Evolutionary conservation across 2,888 invertebrate species (phyloP).

Genomic region (Caradrina clavipalpis): DNA sequence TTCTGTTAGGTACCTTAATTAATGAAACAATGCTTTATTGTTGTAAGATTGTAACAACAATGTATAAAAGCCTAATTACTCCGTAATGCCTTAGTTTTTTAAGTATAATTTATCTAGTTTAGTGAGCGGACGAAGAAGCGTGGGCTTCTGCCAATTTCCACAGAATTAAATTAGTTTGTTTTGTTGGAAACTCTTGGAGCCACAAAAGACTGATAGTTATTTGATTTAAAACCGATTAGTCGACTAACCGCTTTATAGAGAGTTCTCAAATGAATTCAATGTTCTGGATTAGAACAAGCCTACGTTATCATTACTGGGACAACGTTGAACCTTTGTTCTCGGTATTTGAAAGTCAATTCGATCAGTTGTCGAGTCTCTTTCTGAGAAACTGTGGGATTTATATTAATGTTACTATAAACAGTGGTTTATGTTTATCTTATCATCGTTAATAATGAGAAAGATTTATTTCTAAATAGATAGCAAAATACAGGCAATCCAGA

Average conservation of each 20-base stretch:
- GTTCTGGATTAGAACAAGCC: neutral
- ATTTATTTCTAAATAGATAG: neutral
- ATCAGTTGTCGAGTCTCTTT: conserved; percentile 5
- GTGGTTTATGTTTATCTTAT: neutral
- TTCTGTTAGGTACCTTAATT: conserved; percentile 12
- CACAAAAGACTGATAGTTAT: conserved; percentile 37
- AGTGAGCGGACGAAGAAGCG: conserved; percentile 1
- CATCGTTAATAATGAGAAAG: neutral
- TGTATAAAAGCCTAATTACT: conserved; percentile 8
- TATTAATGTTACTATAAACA: neutral
- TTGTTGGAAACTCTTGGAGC: conserved; percentile 20
- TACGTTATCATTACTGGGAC: neutral
- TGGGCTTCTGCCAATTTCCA: conserved; percentile 3
- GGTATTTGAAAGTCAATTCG: conserved; percentile 12
- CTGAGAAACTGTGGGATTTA: neutral
- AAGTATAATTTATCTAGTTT: conserved; percentile 20
- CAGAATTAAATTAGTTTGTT: conserved; percentile 31
- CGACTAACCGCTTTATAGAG: neutral
- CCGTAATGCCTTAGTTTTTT: conserved; percentile 15
- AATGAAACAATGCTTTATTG: conserved; percentile 14
- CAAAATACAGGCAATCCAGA: neutral
- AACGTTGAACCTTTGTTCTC: neutral
- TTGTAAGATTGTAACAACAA: neutral
- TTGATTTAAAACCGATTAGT: conserved; percentile 41
- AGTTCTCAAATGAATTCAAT: conserved; percentile 1